phyloP scores from a whole-genome alignment of 2,797 vertebrate species.

The Gymnoscopelus braueri region DNA sequence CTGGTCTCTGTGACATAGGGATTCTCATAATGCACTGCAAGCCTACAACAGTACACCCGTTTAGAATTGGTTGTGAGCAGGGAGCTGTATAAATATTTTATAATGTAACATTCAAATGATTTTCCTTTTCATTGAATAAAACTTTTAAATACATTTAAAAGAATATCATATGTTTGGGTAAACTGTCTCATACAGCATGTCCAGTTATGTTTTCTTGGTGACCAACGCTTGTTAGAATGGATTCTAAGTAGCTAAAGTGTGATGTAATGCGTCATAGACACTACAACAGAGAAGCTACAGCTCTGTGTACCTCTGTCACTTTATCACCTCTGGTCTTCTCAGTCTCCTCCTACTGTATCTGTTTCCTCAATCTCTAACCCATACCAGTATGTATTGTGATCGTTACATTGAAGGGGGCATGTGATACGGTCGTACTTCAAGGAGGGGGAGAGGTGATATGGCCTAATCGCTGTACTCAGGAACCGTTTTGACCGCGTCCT shows the following conservation, averaged over 20 bases:
- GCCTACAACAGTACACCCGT: too few relatives aligned
- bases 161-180: too few relatives aligned
- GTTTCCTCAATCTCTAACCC: conserved; percentile 49
- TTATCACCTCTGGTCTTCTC: conserved; percentile 50
- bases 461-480: conserved; percentile 56
- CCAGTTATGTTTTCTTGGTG: too few relatives aligned
- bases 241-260: conserved; percentile 20
- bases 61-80: too few relatives aligned
- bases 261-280: conserved; percentile 30
- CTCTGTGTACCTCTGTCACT: background rate
- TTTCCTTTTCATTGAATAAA: too few relatives aligned
- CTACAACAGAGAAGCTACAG: conserved; percentile 12
- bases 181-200: too few relatives aligned
- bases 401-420: conserved; percentile 44
- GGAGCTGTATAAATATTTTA: too few relatives aligned
- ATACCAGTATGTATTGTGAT: conserved; percentile 51
- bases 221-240: too few relatives aligned
- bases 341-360: conserved; percentile 22
- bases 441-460: conserved; percentile 57
- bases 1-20: too few relatives aligned
- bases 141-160: too few relatives aligned
- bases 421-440: conserved; percentile 54
- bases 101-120: too few relatives aligned
- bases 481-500: conserved; percentile 58
- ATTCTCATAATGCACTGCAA: too few relatives aligned